Conservation (phyloP, 1,140 invertebrate genomes). For the Leptopilina boulardi region DNA sequence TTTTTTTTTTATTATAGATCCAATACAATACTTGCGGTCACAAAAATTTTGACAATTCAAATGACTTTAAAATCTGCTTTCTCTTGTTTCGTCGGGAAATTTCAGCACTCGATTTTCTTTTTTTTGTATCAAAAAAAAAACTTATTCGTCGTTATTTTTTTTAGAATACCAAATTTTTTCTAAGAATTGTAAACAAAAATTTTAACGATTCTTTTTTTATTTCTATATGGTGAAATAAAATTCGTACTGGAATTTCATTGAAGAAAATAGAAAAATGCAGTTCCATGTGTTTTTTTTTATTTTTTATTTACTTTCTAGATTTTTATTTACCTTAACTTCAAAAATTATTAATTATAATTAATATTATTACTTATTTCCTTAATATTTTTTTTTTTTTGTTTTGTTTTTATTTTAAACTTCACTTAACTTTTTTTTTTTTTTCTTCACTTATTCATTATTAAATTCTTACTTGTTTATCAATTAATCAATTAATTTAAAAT, state of each 20-base stretch:
- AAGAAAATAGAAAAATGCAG: slow-evolving; percentile 62
- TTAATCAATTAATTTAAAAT: slow-evolving; percentile 46
- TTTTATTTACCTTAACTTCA: not conserved
- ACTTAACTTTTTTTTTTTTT: too few relatives aligned
- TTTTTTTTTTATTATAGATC: slow-evolving; percentile 64
- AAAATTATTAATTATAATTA: slow-evolving; percentile 36
- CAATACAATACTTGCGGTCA: slow-evolving; percentile 69
- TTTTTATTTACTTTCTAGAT: not conserved
- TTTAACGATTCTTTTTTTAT: too few relatives aligned
- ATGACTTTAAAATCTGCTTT: slow-evolving; percentile 54
- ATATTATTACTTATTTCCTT: slow-evolving; percentile 48
- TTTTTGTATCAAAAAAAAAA: slow-evolving; percentile 29
- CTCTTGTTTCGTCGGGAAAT: slow-evolving; percentile 40
- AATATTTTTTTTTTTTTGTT: not conserved
- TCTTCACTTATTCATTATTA: slow-evolving; percentile 17
- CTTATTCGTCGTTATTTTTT: not conserved
- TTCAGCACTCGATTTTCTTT: slow-evolving; percentile 29
- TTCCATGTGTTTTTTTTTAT: slow-evolving; percentile 49
- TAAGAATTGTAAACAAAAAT: too few relatives aligned
- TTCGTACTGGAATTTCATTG: slow-evolving; percentile 68
- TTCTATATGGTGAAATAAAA: too few relatives aligned
- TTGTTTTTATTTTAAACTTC: too few relatives aligned
- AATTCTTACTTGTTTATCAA: slow-evolving; percentile 36
- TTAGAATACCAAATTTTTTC: too few relatives aligned
- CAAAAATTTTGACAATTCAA: slow-evolving; percentile 63